A percentile compares a stretch with the other conserved stretches of the same genome.
phyloP scores from a whole-genome alignment of 1,140 invertebrate species.

The Drosophila grimshawi region DNA sequence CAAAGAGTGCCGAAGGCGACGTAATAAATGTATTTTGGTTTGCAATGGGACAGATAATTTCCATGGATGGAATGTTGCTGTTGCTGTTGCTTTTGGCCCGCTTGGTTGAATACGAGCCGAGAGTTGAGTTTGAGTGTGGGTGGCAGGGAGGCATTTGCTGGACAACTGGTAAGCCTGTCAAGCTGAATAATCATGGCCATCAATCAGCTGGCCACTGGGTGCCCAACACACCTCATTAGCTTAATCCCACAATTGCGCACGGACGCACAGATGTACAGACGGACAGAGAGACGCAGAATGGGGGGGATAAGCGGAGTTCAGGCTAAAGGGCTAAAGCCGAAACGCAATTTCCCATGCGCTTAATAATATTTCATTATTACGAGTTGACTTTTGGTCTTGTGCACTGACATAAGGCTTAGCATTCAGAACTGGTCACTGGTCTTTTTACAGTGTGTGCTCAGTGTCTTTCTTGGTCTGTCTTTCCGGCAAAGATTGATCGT shows the following conservation, averaged over 20 bases:
- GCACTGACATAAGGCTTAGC: constrained; percentile 54
- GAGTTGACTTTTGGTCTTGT: constrained; percentile 61
- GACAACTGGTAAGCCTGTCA: constrained; percentile 64
- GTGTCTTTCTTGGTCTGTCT: not conserved
- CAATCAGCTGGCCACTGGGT: constrained; percentile 61
- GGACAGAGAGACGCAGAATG: not conserved
- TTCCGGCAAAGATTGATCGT: constrained; percentile 41
- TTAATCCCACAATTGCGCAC: constrained; percentile 78
- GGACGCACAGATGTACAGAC: constrained; percentile 54
- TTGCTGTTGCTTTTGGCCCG: constrained; percentile 12
- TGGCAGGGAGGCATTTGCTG: not conserved
- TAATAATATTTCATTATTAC: constrained; percentile 77
- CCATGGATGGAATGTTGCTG: constrained; percentile 33
- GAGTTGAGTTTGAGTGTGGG: not conserved
- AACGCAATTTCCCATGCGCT: constrained; percentile 62
- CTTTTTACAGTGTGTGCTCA: constrained; percentile 13
- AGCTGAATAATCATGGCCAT: constrained; percentile 78
- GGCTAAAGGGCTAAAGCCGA: constrained; percentile 33
- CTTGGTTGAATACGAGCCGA: not conserved
- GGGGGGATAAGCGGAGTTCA: constrained; percentile 8
- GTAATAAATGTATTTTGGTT: constrained; percentile 67
- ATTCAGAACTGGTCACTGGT: constrained; percentile 50
- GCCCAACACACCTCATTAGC: constrained; percentile 76
- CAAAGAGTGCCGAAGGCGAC: constrained; percentile 50
- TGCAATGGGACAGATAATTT: constrained; percentile 61